Evolutionary conservation across 2,797 vertebrate genomes (phyloP), one percentile per base, ranked within the genome.

Genomic region (Cuculus canorus): DNA sequence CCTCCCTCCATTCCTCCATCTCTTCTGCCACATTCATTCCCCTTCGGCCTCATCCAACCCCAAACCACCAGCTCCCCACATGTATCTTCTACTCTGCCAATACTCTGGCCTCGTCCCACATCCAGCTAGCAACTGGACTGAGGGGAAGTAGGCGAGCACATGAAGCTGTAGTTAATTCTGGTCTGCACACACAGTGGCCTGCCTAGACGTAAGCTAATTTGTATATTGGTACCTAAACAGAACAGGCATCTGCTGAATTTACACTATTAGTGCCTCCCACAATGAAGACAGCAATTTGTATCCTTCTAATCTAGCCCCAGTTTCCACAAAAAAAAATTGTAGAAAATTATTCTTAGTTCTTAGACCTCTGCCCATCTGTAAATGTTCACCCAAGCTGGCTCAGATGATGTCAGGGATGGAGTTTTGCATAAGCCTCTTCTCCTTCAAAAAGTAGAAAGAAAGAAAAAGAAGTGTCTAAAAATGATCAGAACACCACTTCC

Each of bases 201-300:
- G 76, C 94, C 93, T 77, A 93, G 86, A 90, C 76, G 86, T 57
- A 75, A 1, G 2, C 53, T 92, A 90, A 88, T 82, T 81, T 59
- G 69, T 69, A 45, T 39, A 83, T 9, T 75, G 57, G 88, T 79
- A 77, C 88, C 73, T 94, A 95, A 96, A 94, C 80, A 94, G 80
- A 93, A 93, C 32, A 90, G 59, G 33, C 45, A 85, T 82, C 78
- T 93, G 88, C 69, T 91, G 95, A 93, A 93, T 92, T 91, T 93
- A 78, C 66, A 84, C 19, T 83, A 65, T 32, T 32, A 86, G 76
- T 87, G 88, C 81, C 86, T 93, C 82, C 92, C 86, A 93, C 88
- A 88, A 90, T 15, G 14, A 79, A 89, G 47, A 82, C 39, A 86
- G 60, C 21, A 88, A 95, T 71, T 88, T 79, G 30, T 53, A 90